Evolutionary conservation across 2,888 invertebrate genomes (phyloP).

Genomic region (Zeuzera pyrina): DNA sequence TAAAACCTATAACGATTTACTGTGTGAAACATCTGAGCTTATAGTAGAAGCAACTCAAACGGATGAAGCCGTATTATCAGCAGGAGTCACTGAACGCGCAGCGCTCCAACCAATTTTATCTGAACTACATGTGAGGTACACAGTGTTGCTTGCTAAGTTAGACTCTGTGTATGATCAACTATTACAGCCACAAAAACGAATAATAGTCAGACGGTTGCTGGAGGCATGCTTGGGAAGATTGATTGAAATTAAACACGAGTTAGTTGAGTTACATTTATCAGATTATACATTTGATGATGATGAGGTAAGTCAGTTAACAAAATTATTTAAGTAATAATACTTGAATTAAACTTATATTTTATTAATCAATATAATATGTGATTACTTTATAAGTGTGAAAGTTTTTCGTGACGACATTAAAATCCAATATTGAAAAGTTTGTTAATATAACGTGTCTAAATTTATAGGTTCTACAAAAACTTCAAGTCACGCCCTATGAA

Average conservation of each 20-base stretch:
- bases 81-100: conserved; percentile 72
- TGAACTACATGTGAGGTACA: conserved; percentile 86
- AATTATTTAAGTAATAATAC: neutral
- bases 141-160: conserved; percentile 80
- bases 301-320: conserved; percentile 33
- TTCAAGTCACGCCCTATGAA: conserved; percentile 83
- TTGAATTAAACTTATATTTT: too few species aligned
- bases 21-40: conserved; percentile 71
- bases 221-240: conserved; percentile 87
- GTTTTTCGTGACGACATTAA: too few species aligned
- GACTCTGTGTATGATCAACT: conserved; percentile 91
- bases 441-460: too few species aligned
- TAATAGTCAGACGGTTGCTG: conserved; percentile 81
- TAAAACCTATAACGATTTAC: conserved; percentile 78
- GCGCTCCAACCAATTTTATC: conserved; percentile 76
- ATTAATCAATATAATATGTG: too few species aligned
- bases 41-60: conserved; percentile 73
- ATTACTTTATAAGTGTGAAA: too few species aligned
- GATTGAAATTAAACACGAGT: conserved; percentile 89
- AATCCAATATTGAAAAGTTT: too few species aligned
- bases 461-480: conserved; percentile 76
- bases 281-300: conserved; percentile 91
- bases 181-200: conserved; percentile 92
- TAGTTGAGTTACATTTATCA: conserved; percentile 88
- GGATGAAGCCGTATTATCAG: conserved; percentile 75